Evolutionary conservation across 2,888 invertebrate species (phyloP).

Genomic region (Scelioninae gen. 2): DNA sequence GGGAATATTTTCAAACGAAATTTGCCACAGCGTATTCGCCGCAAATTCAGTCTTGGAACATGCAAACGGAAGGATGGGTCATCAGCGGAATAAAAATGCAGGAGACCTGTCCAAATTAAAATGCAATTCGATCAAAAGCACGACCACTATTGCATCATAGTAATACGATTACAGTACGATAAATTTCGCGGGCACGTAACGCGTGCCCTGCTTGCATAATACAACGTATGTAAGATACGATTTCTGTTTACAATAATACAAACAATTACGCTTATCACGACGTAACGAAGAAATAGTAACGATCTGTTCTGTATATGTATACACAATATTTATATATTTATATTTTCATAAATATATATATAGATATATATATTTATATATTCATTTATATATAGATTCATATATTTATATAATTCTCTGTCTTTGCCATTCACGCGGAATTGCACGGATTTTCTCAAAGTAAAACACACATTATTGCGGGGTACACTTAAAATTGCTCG

Average conservation of each 20-base stretch:
- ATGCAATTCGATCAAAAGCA: conserved; percentile 15
- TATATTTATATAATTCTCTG: conserved; percentile 37
- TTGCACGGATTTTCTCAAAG: conserved; percentile 46
- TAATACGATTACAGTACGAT: conserved; percentile 18
- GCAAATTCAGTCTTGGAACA: neutral
- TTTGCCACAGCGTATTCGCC: neutral
- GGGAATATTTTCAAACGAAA: neutral
- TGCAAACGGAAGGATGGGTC: conserved; percentile 5
- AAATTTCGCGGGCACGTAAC: conserved; percentile 8
- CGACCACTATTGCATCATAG: conserved; percentile 6
- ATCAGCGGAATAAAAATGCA: neutral
- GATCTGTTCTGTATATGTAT: conserved; percentile 46
- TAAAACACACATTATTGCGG: conserved; percentile 43
- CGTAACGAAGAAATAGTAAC: conserved; percentile 55
- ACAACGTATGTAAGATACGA: conserved; percentile 10
- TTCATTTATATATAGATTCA: conserved; percentile 39
- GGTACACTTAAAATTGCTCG: conserved; percentile 28
- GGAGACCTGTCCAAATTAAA: conserved; percentile 7
- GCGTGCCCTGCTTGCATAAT: conserved; percentile 2
- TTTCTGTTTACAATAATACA: conserved; percentile 43
- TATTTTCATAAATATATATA: conserved; percentile 27
- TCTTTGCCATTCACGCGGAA: conserved; percentile 48
- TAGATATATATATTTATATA: conserved; percentile 25
- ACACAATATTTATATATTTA: conserved; percentile 40
- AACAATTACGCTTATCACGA: conserved; percentile 50